A percentile compares a stretch with the other conserved stretches of the same genome.
Evolutionary conservation across 2,113 vertebrate species (phyloP).

Genomic region (Otis tarda): DNA sequence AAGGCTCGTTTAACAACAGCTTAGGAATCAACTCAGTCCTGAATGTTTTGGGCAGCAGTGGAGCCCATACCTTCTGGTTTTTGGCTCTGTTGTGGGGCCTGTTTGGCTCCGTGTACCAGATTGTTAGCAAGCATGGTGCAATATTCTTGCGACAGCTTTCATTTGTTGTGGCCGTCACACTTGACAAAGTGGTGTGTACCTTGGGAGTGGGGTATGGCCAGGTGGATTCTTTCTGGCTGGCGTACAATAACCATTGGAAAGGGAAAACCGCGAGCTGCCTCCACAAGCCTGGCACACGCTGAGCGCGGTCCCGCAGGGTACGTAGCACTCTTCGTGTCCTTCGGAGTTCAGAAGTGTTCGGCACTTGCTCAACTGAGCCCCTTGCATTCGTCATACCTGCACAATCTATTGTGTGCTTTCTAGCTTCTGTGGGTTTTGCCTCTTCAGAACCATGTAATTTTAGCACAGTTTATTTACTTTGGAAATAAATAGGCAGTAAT

Average conservation of each 20-base stretch:
- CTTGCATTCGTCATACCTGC: accelerated
- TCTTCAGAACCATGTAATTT: slow-evolving; percentile 17
- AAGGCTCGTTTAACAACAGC: background rate
- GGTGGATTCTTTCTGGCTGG: background rate
- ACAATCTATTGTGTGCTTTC: background rate
- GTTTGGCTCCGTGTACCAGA: background rate
- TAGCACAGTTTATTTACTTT: slow-evolving; percentile 19
- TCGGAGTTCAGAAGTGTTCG: background rate
- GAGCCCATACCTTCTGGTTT: background rate
- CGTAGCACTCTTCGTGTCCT: accelerated
- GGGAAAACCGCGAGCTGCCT: background rate
- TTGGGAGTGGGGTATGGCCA: accelerated
- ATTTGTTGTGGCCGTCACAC: background rate
- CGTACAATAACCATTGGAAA: background rate
- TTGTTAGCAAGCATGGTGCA: background rate
- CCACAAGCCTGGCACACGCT: background rate
- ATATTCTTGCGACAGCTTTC: background rate
- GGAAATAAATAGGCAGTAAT: slow-evolving; percentile 5
- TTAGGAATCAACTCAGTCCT: background rate
- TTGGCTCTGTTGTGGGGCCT: background rate
- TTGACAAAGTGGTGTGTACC: background rate
- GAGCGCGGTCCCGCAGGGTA: background rate
- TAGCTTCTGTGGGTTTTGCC: background rate
- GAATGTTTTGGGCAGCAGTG: background rate
- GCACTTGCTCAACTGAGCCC: background rate